Base-by-base conservation (phyloP, 2,113 vertebrate genomes). In the Muntiacus reevesi region DNA sequence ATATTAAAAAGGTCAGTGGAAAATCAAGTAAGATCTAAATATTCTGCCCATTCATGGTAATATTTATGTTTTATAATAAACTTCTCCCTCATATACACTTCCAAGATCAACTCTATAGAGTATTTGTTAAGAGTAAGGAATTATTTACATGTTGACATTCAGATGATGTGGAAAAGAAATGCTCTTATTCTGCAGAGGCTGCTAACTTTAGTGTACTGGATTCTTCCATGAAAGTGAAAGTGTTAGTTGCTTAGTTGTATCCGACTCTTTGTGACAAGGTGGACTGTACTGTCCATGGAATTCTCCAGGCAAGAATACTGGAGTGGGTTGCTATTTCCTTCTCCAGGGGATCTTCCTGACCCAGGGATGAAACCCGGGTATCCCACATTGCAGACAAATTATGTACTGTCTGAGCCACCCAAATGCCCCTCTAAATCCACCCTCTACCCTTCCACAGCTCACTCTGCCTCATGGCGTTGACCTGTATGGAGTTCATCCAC, bases 21-120 rank as follows among this genome's bases (percentile, higher is more conserved):
- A 97, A 96, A 89, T n/a, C 47, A 78, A 36, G 14, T 79, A 96
- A 84, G 23, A 89, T 76, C 83, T 92, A 89, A 92, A 47, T 59
- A 86, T 74, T 89, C 76, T 88, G 21, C 43, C 19, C 16, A 81
- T n/a, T 90, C 50, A 55, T 90, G 36, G 36, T 83, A 83, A 71
- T 87, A 86, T 43, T 71, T 78, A 52, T 52, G 71, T 85, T 93
- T 64, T 87, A 81, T 83, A 74, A 64, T 81, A 91, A 87, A 55
- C 36, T 43, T 91, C 52, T 83, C 27, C 47, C 57, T 33, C 25
- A 9, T 25, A 91, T 14, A 57, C 19, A 84, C 36, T 85, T 93
- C 52, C 15, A 47, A 95, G 83, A 57, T 84, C 50, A 85, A 71
- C 79, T 67, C 33, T 89, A 36, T 60, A 67, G 47, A 45, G 74